Percentiles rank a stretch among this genome's conserved stretches.
These are phyloP conservation scores for Pteromalus puparum DNA, from an alignment of 1,140 invertebrate species.

Conservation along the genomic window DNA sequence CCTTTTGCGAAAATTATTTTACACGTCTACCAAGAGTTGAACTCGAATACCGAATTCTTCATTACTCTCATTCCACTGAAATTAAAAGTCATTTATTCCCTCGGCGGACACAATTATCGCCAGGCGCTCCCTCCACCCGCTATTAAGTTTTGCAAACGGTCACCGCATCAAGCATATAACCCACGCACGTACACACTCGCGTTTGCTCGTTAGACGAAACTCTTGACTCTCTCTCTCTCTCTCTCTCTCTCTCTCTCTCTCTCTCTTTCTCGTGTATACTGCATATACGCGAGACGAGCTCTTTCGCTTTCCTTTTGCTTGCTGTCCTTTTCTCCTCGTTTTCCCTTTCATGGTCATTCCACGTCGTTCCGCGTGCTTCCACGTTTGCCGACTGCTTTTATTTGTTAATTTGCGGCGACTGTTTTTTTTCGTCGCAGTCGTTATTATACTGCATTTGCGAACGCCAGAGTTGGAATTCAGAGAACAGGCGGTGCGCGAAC, in stretches of 20 bases:
- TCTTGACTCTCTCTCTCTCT: not conserved
- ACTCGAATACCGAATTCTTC: not conserved
- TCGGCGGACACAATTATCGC: not conserved
- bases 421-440: not conserved
- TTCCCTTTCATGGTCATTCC: conserved; percentile 36
- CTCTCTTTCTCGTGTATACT: not conserved
- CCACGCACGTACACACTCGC: not conserved
- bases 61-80: not conserved
- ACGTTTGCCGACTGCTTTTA: not conserved
- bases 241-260: not conserved
- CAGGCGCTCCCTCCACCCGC: not conserved
- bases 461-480: not conserved
- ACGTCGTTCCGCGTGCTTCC: not conserved
- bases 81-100: not conserved
- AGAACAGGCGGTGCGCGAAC: not conserved
- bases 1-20: too few relatives aligned
- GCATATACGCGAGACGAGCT: too few relatives aligned
- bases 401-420: conserved; percentile 15
- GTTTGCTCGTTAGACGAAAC: conserved; percentile 27
- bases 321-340: conserved; percentile 14
- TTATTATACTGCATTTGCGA: not conserved
- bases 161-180: not conserved
- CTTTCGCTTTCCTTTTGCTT: not conserved
- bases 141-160: conserved; percentile 1
- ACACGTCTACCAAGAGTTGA: too few relatives aligned